Conservation (phyloP, 2,888 invertebrate genomes). For the Alsophila aescularia region DNA sequence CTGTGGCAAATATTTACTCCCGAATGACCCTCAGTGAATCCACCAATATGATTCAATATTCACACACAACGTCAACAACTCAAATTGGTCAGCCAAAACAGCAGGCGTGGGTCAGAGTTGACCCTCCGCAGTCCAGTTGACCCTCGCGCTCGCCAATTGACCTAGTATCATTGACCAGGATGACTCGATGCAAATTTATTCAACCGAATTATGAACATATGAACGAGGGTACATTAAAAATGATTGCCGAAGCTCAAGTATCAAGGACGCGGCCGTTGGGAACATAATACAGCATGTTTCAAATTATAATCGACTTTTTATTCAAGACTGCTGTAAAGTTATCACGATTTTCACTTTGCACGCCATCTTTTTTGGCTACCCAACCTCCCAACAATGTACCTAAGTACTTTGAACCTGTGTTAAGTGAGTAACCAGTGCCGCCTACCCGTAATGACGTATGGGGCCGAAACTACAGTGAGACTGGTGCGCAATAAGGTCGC, state of each 20-base stretch:
- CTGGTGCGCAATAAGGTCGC: too few species aligned
- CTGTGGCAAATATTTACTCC: too few species aligned
- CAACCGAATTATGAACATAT: slow-evolving; percentile 39
- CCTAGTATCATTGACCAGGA: slow-evolving; percentile 33
- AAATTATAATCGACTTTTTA: too few species aligned
- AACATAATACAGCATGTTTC: slow-evolving; percentile 18
- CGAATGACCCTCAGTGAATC: not conserved
- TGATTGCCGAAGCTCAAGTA: slow-evolving; percentile 35
- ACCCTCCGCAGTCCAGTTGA: slow-evolving; percentile 2
- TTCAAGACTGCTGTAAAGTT: too few species aligned
- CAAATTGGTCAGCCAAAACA: slow-evolving; percentile 18
- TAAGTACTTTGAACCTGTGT: too few species aligned
- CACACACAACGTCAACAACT: not conserved
- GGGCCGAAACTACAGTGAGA: too few species aligned
- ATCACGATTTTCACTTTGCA: too few species aligned
- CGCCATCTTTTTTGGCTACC: too few species aligned
- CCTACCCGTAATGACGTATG: too few species aligned
- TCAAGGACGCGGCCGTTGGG: slow-evolving; percentile 35
- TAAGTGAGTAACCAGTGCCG: too few species aligned
- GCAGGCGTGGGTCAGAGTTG: slow-evolving; percentile 1
- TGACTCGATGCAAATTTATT: slow-evolving; percentile 33
- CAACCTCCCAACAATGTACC: too few species aligned
- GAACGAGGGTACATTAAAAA: slow-evolving; percentile 35
- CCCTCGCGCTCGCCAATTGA: slow-evolving; percentile 33
- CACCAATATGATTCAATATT: not conserved